Conservation (phyloP, 2,113 vertebrate genomes). For the Solea senegalensis region DNA sequence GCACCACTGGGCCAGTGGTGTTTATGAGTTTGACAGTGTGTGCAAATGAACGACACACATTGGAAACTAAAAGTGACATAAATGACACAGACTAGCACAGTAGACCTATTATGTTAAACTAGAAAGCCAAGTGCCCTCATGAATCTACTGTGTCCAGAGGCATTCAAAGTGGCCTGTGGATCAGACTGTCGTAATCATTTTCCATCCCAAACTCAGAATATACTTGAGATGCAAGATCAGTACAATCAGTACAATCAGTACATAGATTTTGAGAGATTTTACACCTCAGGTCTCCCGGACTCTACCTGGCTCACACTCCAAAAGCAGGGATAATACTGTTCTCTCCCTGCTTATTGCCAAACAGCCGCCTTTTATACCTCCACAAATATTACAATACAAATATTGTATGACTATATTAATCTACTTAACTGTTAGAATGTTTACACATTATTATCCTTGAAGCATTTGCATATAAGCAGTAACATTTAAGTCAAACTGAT, state of each 20-base stretch:
- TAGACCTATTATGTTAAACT: constrained; percentile 24
- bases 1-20: constrained; percentile 49
- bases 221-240: constrained; percentile 60
- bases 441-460: constrained; percentile 62
- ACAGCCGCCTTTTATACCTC: constrained; percentile 63
- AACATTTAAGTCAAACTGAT: constrained; percentile 24
- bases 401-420: constrained; percentile 32
- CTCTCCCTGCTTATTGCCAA: constrained; percentile 59
- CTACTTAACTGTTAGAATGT: constrained; percentile 62
- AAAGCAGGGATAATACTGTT: constrained; percentile 63
- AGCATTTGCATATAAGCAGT: constrained; percentile 32
- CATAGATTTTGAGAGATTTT: constrained; percentile 54
- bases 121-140: constrained; percentile 29
- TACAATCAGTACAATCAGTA: constrained; percentile 62
- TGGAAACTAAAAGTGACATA: background rate
- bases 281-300: constrained; percentile 75
- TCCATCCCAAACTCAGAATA: constrained; percentile 23
- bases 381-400: constrained; percentile 37
- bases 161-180: constrained; percentile 15
- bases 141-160: constrained; percentile 24
- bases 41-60: constrained; percentile 27
- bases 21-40: constrained; percentile 36
- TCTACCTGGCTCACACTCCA: constrained; percentile 57
- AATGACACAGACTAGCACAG: constrained; percentile 33
- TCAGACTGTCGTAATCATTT: constrained; percentile 29